Evolutionary conservation across 2,797 vertebrate genomes (phyloP).

Genomic region (Hyperoplus lanceolatus): DNA sequence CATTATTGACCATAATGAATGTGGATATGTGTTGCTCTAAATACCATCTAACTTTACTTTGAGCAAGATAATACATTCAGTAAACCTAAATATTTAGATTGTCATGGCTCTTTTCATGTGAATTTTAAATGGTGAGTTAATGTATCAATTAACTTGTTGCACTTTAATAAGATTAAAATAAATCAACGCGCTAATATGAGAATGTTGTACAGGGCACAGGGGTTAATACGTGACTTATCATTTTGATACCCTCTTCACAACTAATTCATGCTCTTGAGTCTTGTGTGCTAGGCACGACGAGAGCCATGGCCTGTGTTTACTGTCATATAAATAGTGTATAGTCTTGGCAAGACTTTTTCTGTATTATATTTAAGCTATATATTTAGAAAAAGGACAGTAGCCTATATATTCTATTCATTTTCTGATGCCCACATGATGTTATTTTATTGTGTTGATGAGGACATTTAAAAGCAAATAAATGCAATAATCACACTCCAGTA

Average conservation of each 20-base stretch:
- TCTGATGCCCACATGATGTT: too few relatives aligned
- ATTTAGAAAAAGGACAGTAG: too few relatives aligned
- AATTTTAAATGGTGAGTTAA: not conserved
- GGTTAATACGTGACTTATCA: not conserved
- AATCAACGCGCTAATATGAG: not conserved
- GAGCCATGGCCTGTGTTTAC: not conserved
- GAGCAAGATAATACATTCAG: not conserved
- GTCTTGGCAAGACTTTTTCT: too few relatives aligned
- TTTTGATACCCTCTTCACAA: not conserved
- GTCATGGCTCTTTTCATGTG: not conserved
- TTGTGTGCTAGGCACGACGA: not conserved
- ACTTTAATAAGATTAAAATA: not conserved
- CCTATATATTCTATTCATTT: too few relatives aligned
- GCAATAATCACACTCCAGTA: too few relatives aligned
- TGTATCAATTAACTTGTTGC: not conserved
- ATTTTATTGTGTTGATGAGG: too few relatives aligned
- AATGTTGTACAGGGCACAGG: not conserved
- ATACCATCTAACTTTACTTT: not conserved
- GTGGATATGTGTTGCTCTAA: not conserved
- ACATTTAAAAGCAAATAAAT: not conserved
- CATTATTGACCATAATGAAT: conserved; percentile 2
- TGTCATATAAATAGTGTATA: not conserved
- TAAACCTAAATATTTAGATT: not conserved
- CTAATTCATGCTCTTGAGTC: not conserved
- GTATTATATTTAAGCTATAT: too few relatives aligned